These are phyloP conservation scores for Catocala sponsa DNA, from an alignment of 2,888 invertebrate species.

Conservation along the genomic window DNA sequence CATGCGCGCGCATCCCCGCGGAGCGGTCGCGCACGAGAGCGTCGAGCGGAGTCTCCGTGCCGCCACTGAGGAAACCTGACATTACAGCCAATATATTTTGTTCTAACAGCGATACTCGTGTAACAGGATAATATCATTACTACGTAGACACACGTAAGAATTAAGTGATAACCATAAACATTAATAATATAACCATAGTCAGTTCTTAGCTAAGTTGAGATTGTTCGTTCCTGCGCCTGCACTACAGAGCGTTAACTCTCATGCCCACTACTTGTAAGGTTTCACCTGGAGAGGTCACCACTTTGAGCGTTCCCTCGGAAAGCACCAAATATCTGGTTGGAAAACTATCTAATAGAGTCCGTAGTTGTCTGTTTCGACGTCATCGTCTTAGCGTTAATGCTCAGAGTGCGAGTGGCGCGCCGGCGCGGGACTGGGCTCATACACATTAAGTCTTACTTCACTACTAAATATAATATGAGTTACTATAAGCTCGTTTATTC, in stretches of 20 bases:
- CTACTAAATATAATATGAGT: constrained; percentile 27
- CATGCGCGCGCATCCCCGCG: too few species aligned
- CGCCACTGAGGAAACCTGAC: neutral
- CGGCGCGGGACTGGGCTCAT: constrained; percentile 10
- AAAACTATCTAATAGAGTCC: constrained; percentile 2
- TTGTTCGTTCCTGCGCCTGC: constrained; percentile 53
- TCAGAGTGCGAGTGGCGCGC: constrained; percentile 11
- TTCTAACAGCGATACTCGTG: constrained; percentile 22
- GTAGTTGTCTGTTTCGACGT: too few species aligned
- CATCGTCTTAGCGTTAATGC: neutral
- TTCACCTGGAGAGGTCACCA: constrained; percentile 23
- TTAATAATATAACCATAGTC: constrained; percentile 38
- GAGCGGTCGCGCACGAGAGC: neutral
- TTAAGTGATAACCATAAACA: constrained; percentile 28
- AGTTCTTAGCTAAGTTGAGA: constrained; percentile 62
- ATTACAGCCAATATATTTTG: constrained; percentile 15
- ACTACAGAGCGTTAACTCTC: constrained; percentile 4
- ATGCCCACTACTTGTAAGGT: constrained; percentile 14
- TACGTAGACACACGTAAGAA: constrained; percentile 33
- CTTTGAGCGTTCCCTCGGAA: constrained; percentile 27
- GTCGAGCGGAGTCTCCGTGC: neutral
- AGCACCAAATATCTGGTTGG: constrained; percentile 20
- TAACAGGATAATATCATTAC: constrained; percentile 28
- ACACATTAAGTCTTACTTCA: constrained; percentile 18
- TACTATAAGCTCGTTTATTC: constrained; percentile 49